Evolutionary conservation across 2,113 vertebrate species (phyloP).

Genomic region (Pandion haliaetus): DNA sequence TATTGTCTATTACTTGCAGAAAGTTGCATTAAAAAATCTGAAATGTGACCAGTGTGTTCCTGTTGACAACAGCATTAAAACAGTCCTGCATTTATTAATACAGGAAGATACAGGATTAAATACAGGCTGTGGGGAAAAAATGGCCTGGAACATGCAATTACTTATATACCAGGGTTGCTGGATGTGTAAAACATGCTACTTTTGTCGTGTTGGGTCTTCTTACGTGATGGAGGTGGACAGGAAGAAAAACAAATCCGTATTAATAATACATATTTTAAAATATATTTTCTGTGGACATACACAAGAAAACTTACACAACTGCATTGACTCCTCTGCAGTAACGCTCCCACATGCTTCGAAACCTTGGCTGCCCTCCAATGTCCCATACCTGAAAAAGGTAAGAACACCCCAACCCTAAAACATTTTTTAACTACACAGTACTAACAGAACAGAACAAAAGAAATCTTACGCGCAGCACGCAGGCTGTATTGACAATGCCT

Average conservation of each 20-base stretch:
- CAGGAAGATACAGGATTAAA: background rate
- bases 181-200: background rate
- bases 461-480: background rate
- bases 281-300: background rate
- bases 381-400: conserved; percentile 65
- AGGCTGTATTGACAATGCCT: background rate
- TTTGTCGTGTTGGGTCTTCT: background rate
- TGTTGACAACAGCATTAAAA: background rate
- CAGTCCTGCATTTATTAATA: background rate
- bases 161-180: background rate
- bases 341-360: conserved; percentile 75
- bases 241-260: background rate
- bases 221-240: background rate
- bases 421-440: background rate
- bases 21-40: background rate
- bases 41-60: background rate
- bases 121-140: background rate
- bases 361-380: conserved; percentile 74
- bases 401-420: background rate
- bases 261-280: background rate
- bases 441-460: background rate
- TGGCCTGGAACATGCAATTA: background rate
- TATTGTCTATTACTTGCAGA: background rate
- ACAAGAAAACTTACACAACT: conserved; percentile 71
- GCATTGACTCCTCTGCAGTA: conserved; percentile 77